Evolutionary conservation across 2,888 invertebrate species (phyloP), one percentile per base, ranked within the genome.

Genomic region (Sceliomorpha sp.): DNA sequence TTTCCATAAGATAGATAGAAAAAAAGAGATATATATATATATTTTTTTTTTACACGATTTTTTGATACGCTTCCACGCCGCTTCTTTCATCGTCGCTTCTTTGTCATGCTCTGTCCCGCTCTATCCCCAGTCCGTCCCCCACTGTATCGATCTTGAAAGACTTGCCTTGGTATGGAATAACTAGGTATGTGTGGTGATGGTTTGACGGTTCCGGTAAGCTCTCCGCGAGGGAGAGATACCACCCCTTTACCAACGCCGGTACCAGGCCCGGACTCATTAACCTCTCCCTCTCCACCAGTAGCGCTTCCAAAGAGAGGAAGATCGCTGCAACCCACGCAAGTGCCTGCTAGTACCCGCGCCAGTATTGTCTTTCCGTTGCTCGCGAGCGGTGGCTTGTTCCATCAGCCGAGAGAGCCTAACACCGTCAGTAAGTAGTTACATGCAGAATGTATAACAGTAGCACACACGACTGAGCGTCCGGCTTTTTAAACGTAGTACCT

Each of bases 281-380:
- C 82, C 60, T 85, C 86, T 66, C 85, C 86, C 72, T 86, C 85
- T 76, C 84, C 85, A 71, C 86, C 86, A 71, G 77, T 82, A 78
- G 81, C 77, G 63, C 70, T 73, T 55, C 55, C 79, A 70, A 86
- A 83, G 76, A 81, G 79, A 75, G 80, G 79, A 69, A 84, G 80
- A 75, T 82, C 84, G 53, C 76, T 87, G 56, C 87, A 87, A 78
- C 83, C 86, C 51, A 85, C 87, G 73, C 89, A 89, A 83, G 89
- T 90, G 76, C 93, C 93, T 76, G 92, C 93, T 77, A 93, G 93
- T 85, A 92, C 93, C 75, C 91, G 95, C 81, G 93, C 94, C 72
- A 94, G 94, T 89, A 92, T 94, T 74, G 94, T 93, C 80, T 93
- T 95, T 88, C 94, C 94, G 31, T 89, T 94, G 84, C 90, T 94